Base-by-base conservation (phyloP, 2,888 invertebrate genomes). In the Teleogryllus oceanicus region DNA sequence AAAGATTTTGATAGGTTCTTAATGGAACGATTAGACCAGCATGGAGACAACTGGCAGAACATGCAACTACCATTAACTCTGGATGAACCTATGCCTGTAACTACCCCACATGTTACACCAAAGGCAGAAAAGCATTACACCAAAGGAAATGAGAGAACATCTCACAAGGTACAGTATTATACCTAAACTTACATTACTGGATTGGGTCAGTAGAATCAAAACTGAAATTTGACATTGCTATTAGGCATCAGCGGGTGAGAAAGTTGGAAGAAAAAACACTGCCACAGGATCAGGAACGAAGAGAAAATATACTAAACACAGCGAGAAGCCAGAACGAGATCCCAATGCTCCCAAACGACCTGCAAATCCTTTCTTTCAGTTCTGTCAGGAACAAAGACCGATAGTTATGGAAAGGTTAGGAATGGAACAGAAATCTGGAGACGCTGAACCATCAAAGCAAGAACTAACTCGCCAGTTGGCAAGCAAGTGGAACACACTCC, bases 301-400 rank as follows among this genome's bases (percentile, higher is more conserved):
- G 83, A 85, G 24, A 81, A 83, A 75, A 82, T 82, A 79, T 80
- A 83, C 78, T 83, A 84, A 83, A 50, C 82, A 51, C 86, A 86
- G 80, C 86, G 87, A 78, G 85, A 86, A 78, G 84, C 76, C 87
- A 10, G 90, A 90, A 83, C 88, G 88, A 84, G 94, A 94, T 87
- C 93, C 93, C 0, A 93, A 93, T 87, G 93, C 93, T 78, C 94
- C 94, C 0, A 94, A 94, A 85, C 90, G 93, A 83, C 94, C 94
- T 2, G 93, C 93, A 79, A 94, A 94, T 89, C 94, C 94, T 78
- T 94, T 94, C 87, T 93, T 94, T 85, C 93, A 94, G 87, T 94
- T 93, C 86, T 94, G 94, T 83, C 93, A 94, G 88, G 93, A 94
- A 84, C 93, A 94, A 85, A 88, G 94, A 81, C 93, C 93, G n/a